Evolutionary conservation across 1,140 invertebrate genomes (phyloP), one percentile per base, ranked within the genome.

Genomic region (Scaptomyza montana): DNA sequence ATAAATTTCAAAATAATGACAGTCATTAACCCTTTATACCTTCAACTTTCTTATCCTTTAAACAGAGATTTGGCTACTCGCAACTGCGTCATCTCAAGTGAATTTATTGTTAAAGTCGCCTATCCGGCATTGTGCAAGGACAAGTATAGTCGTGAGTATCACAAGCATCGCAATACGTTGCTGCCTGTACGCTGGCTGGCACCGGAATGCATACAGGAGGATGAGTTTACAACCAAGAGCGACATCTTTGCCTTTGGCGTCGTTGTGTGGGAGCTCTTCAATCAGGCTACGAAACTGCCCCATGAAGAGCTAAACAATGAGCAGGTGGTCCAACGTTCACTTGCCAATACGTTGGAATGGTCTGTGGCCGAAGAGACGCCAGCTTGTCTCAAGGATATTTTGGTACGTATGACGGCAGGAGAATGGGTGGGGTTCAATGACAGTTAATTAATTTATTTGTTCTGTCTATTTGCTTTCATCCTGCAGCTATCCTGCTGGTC

Each of bases 201-300:
- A 0, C 94, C 95, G 16, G 98, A 99, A 92, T 97, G 96, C 1
- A 95, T 97, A 1, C 94, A 96, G 69, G 97, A 98, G 92, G 97
- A 98, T 74, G 97, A 98, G 74, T 98, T 96, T 90, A 98, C 97
- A 0, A 97, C 96, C 4, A 98, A 98, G 90, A 98, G 97, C 90
- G 98, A 99, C 92, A 96, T 98, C 0, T 99, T 97, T 93, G 96
- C 97, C 67, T 99, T 96, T 90, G 97, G 96, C 0, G 96, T 96
- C 12, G 93, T 98, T 1, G 94, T 97, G 25, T 99, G 97, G 97
- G 98, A 99, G 92, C 92, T 94, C 55, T 92, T 90, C 78, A 92
- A 82, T 91, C 95, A 96, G 62, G 95, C 96, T 91, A 98, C 97
- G 0, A 95, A 97, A 78, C 92, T 98, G 46, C 98, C 98, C 0